Conservation (phyloP, 2,888 invertebrate genomes). For the Scelioninae gen. 1 region DNA sequence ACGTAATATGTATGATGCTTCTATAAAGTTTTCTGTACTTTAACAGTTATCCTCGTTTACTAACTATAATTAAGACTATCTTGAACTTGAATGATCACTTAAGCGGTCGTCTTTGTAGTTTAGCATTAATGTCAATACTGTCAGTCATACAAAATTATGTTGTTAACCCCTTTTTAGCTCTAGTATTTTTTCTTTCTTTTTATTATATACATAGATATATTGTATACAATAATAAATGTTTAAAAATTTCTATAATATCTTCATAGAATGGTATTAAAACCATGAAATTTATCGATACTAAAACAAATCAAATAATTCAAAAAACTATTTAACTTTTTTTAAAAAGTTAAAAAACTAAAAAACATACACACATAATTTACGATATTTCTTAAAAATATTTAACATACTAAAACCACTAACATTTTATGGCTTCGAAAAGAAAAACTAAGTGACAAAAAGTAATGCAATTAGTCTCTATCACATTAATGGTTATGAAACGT, state of each 20-base stretch:
- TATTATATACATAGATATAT: too few relatives aligned
- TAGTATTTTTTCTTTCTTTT: background rate
- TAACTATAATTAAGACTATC: constrained; percentile 36
- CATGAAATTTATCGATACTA: too few relatives aligned
- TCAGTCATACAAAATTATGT: constrained; percentile 46
- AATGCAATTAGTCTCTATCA: constrained; percentile 41
- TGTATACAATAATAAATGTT: too few relatives aligned
- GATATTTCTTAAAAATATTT: too few relatives aligned
- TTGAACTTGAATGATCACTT: constrained; percentile 56
- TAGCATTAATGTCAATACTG: constrained; percentile 51
- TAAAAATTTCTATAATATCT: too few relatives aligned
- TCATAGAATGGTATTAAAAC: too few relatives aligned
- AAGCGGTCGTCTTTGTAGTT: constrained; percentile 57
- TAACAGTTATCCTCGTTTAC: constrained; percentile 34
- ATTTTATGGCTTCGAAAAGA: background rate
- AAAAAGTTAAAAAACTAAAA: too few relatives aligned
- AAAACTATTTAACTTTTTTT: too few relatives aligned
- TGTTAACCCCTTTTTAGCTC: constrained; percentile 45
- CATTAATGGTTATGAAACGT: constrained; percentile 54
- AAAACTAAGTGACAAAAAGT: constrained; percentile 22
- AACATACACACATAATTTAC: too few relatives aligned
- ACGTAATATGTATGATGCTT: constrained; percentile 17
- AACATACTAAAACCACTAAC: too few relatives aligned
- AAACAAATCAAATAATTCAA: too few relatives aligned
- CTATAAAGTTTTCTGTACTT: constrained; percentile 43